phyloP scores from a whole-genome alignment of 2,888 invertebrate genomes.

The Conomelus anceps region DNA sequence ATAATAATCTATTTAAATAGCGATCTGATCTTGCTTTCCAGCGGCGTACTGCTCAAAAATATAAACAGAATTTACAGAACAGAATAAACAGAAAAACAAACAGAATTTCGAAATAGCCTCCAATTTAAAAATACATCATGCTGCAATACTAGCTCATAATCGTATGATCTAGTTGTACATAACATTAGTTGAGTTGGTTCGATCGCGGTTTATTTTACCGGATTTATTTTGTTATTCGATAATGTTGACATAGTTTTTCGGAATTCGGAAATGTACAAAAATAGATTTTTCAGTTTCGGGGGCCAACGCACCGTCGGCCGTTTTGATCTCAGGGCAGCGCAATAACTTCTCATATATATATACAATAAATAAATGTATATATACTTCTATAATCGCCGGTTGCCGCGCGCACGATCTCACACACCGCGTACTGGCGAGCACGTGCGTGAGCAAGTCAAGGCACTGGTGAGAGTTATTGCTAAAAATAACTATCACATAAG shows the following conservation, averaged over 20 bases:
- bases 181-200: background rate
- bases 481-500: background rate
- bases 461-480: background rate
- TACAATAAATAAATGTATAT: too few species aligned
- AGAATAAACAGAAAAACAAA: too few species aligned
- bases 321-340: background rate
- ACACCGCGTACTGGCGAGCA: too few species aligned
- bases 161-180: too few species aligned
- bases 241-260: background rate
- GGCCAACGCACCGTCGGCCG: background rate
- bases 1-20: too few species aligned
- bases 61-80: too few species aligned
- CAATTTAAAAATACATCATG: background rate
- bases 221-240: background rate
- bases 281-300: background rate
- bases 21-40: background rate
- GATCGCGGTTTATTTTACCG: background rate
- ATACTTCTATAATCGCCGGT: too few species aligned
- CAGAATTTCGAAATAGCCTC: background rate
- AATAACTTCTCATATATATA: too few species aligned
- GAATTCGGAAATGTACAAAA: background rate
- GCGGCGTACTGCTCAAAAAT: background rate
- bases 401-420: too few species aligned
- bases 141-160: too few species aligned
- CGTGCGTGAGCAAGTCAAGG: background rate